Evolutionary conservation across 2,113 vertebrate genomes (phyloP).

Genomic region (Empidonax alnorum): DNA sequence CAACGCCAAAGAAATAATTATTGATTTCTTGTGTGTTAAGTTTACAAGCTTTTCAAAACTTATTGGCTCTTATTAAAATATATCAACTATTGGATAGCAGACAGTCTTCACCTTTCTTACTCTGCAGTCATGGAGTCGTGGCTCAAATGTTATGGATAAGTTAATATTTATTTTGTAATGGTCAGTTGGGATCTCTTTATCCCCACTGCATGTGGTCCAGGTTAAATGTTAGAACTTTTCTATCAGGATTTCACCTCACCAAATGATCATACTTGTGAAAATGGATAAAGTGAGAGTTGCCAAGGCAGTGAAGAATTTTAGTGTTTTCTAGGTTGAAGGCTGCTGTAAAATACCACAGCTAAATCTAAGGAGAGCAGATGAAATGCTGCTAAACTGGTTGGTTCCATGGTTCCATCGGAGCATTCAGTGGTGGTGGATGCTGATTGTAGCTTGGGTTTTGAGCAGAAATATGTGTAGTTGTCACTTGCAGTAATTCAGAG

Average conservation of each 20-base stretch:
- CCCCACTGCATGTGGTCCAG: background rate
- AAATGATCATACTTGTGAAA: background rate
- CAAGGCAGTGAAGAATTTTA: background rate
- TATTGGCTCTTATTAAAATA: background rate
- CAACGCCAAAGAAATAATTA: background rate
- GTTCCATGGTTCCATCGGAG: background rate
- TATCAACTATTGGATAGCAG: background rate
- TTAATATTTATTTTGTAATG: background rate
- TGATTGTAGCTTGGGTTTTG: background rate
- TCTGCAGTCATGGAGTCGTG: background rate
- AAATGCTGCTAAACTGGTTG: background rate
- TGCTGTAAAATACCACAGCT: background rate
- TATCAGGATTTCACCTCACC: background rate
- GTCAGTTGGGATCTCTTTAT: background rate
- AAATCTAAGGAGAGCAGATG: background rate
- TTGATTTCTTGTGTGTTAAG: background rate
- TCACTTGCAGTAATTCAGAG: background rate
- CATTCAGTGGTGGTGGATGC: background rate
- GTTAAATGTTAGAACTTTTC: background rate
- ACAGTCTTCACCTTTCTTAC: background rate
- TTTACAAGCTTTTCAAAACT: background rate
- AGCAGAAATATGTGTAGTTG: background rate
- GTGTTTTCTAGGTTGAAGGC: background rate
- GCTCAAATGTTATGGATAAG: background rate
- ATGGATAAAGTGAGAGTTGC: background rate